Base-by-base conservation (phyloP, 2,113 vertebrate species). In the Chionodraco myersi region DNA sequence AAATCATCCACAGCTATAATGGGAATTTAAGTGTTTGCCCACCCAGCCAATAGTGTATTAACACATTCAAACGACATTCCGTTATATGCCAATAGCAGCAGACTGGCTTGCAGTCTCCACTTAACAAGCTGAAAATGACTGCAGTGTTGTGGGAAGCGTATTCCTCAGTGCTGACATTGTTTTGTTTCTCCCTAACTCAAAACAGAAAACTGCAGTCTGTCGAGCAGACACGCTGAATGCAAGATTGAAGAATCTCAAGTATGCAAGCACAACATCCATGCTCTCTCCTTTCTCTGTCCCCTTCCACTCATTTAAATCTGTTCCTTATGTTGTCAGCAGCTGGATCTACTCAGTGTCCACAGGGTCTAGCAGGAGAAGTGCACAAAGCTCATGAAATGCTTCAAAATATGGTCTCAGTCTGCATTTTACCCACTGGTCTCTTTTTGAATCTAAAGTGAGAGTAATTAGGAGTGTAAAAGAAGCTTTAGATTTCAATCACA, bases 221-320 rank as follows among this genome's bases (percentile, higher is more conserved):
- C 4, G 30, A 85, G 89, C 78, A 83, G 84, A 88, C 86, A 58
- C 13, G 64, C 84, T 80, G 65, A 86, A 88, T 71, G 85, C 65
- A 72, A 74, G 67, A 85, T 71, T 47, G 72, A 93, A 89, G 86
- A 93, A 93, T 93, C 73, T 81, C 70, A 91, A 91, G 83, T 77
- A 93, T 91, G 90, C 80, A 52, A 13, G 30, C 86, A 76, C 34
- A 41, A 85, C 66, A 66, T 77, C 83, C 75, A 69, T 85, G 26
- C 83, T 57, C 76, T 71, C 53, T 79, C 53, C 83, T 70, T 47
- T 36, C 60, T 77, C 59, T 64, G 82, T 83, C 85, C 78, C 72
- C 26, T 36, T 62, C 15, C 56, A 26, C 41, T 61, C 34, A 61
- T 52, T 54, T 49, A 68, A 56, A 48, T 15, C n/a, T 36, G 48